Base-by-base conservation (phyloP, 2,797 vertebrate species). In the Tympanoctomys barrerae region DNA sequence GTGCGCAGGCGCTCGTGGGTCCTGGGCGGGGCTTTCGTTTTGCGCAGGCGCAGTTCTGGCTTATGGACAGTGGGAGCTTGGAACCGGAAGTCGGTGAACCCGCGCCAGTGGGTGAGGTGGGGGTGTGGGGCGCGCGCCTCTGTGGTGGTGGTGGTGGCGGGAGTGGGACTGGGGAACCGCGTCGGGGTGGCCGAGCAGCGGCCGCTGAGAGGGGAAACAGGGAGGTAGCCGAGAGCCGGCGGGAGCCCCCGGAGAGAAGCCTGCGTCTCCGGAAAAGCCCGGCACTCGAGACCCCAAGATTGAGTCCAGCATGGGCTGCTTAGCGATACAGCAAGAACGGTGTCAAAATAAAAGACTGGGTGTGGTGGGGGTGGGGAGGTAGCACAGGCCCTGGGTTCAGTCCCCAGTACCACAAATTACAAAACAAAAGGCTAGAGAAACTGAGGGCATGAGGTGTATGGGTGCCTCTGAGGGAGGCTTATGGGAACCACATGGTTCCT, bases 61-160 rank as follows among this genome's bases (percentile, higher is more conserved):
- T 33, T 39, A 6, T 3, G 21, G 22, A 0, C 33, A 3, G 39
- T 4, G 4, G 5, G 7, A 5, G 0, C 54, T 10, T 7, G 39
- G 42, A 1, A 9, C 96, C 95, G 97, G 96, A 97, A 97, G 93
- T 95, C 5, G 80, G 19, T 6, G 64, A 0, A 1, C 6, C 62
- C 1, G 24, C 0, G 7, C 68, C 3, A 1, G 3, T 2, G 14
- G 3, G 70, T 21, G 82, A 95, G 96, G 94, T 94, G 93, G 92
- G 77, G 49, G 62, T 57, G 31, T 0, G 52, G 36, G 9, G 59
- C 7, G 57, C 2, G 18, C 24, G 0, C 5, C 21, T 7, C 1
- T 2, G 6, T 0, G 4, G 61, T 4, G 2, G 42, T 5, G 4
- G 61, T 4, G 2, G 42, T 5, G 2, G 13, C 19, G 39, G 52